Base-by-base conservation (phyloP, 1,140 invertebrate genomes). In the Maconellicoccus hirsutus region DNA sequence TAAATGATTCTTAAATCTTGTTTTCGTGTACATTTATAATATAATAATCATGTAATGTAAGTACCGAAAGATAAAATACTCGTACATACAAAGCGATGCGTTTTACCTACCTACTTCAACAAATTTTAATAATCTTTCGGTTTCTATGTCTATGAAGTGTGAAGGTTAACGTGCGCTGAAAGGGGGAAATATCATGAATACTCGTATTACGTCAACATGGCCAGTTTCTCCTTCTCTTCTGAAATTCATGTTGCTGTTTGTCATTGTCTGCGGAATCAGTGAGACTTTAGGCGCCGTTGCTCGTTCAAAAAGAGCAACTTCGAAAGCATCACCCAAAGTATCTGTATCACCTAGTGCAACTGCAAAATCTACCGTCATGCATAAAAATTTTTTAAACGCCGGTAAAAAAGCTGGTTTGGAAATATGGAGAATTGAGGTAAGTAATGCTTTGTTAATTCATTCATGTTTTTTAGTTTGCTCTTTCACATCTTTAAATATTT, bases 391-490 rank as follows among this genome's bases (percentile, higher is more conserved):
- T 59, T 72, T 73, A 69, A 73, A 84, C 74, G 86, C 86, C 16
- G 87, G 87, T 4, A 80, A 80, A 70, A 76, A 80, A 39, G 82
- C 84, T 6, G 87, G 86, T 0, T 74, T 88, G 0, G 84, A 87
- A 76, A 82, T 87, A 38, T 89, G 86, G 86, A 82, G 87, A 75
- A 85, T 89, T 59, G 83, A 88, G 81, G 87, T 88, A 77, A 80
- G 78, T 78, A 27, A 6, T 69, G 66, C 25, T 10, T 22, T 63
- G 21, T 10, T 25, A 6, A 63, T 12, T 22, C 25, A 25, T n/a
- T n/a, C n/a, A n/a, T n/a, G n/a, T n/a, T n/a, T n/a, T n/a, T n/a
- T n/a, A n/a, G n/a, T n/a, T n/a, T n/a, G n/a, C n/a, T n/a, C n/a
- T n/a, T n/a, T n/a, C n/a, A n/a, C n/a, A n/a, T n/a, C n/a, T n/a